Evolutionary conservation across 2,113 vertebrate genomes (phyloP).

Genomic region (Neolamprologus fasciatus): DNA sequence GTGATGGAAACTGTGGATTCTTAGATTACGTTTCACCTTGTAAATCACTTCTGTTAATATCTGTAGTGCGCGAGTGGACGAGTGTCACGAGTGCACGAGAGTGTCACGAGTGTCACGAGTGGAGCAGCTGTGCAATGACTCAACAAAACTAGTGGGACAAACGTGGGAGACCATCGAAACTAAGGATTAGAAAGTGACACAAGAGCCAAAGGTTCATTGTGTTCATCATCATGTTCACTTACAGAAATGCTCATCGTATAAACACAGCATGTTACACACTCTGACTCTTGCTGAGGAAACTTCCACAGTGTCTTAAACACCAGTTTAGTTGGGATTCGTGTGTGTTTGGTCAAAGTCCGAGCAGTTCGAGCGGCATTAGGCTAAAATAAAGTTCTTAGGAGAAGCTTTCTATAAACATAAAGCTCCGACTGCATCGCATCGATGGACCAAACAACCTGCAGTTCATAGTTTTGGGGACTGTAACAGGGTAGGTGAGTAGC

Average conservation of each 20-base stretch:
- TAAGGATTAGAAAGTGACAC: background rate
- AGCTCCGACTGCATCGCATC: fast-evolving
- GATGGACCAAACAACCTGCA: background rate
- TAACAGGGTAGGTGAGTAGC: background rate
- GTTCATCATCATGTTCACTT: background rate
- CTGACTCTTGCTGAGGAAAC: background rate
- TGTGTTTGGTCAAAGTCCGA: background rate
- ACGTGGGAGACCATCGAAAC: background rate
- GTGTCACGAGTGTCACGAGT: background rate
- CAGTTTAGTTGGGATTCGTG: fast-evolving
- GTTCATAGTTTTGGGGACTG: background rate
- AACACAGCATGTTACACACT: fast-evolving
- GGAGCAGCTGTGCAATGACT: background rate
- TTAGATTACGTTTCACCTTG: background rate
- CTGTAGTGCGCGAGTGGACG: background rate
- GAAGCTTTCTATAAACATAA: background rate
- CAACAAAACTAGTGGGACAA: fast-evolving
- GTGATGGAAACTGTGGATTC: background rate
- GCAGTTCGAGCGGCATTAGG: fast-evolving
- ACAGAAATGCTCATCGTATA: background rate
- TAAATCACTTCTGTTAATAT: background rate
- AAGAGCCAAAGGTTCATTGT: background rate
- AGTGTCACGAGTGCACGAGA: background rate
- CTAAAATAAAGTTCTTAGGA: background rate
- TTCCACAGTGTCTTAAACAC: background rate